Evolutionary conservation across 2,113 vertebrate genomes (phyloP), one percentile per base, ranked within the genome.

Genomic region (Ivindomyrus marchei): DNA sequence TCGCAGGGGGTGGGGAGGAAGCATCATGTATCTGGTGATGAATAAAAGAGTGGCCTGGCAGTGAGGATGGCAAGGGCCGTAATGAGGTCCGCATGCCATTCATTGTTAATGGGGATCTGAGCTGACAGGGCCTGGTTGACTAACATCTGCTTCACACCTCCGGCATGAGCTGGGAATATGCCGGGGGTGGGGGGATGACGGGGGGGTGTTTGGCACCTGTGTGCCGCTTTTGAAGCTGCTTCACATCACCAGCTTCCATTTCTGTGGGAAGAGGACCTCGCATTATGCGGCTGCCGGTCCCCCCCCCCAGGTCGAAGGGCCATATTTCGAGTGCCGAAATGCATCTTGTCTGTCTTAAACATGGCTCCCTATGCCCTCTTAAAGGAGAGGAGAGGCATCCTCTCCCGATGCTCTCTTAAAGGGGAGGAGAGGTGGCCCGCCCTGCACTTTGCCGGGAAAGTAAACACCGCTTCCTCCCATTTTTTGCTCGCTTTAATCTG

Each of bases 401-500:
- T 24, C 19, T n/a, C 46, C 84, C 3, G 84, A n/a, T 50, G 19
- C 3, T 53, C 36, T 90, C 83, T 27, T 36, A 46, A 58, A 50
- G 19, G 36, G 91, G 92, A 36, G 27, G 45, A 36, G 47, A 36
- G 24, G 46, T 9, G 3, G 17, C 62, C 84, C 15, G 8, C 6
- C 46, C 21, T 13, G 42, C 45, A 4, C 19, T 49, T 27, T n/a
- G 19, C 24, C 9, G 27, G 50, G 27, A n/a, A 87, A 2, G 5
- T 87, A 80, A 80, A 80, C 36, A 19, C 36, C 13, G 36, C 39
- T 80, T 42, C 36, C 74, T 80, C 74, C 36, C 50, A 39, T 47
- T n/a, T 24, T n/a, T 11, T 6, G 3, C 83, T 89, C 87, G 86
- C 91, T 92, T 91, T 93, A 94, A 93, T 93, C 93, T 93, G 93